Evolutionary conservation across 2,888 invertebrate genomes (phyloP), one percentile per base, ranked within the genome.

Genomic region (Dicroscelio sp.): DNA sequence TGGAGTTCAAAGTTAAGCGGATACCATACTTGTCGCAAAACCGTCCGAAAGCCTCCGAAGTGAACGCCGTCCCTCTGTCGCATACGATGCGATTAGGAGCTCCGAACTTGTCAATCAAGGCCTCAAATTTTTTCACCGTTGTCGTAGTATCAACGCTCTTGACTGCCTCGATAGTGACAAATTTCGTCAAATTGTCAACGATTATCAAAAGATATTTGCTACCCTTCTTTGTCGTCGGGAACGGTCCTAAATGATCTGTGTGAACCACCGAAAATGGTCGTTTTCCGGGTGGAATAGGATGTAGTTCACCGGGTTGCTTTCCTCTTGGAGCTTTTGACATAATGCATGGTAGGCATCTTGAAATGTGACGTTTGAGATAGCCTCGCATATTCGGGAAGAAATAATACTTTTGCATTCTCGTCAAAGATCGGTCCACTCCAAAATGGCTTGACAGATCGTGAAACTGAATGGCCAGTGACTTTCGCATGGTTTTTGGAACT

Each of bases 101-200:
- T n/a, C n/a, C n/a, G n/a, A n/a, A n/a, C n/a, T n/a, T n/a, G n/a
- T n/a, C n/a, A n/a, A n/a, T n/a, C n/a, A n/a, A n/a, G n/a, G n/a
- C n/a, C n/a, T n/a, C n/a, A n/a, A n/a, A n/a, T n/a, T n/a, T n/a
- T n/a, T n/a, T n/a, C n/a, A n/a, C n/a, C n/a, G n/a, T n/a, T n/a
- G n/a, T n/a, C n/a, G 23, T 23, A 1, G 90, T 38, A 10, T 78
- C 86, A 5, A 83, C 87, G 65, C 69, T 87, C 38, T 82, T 90
- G 1, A 92, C 93, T 20, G 94, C 85, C 25, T 86, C 65, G 5
- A 94, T 30, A 17, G 73, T 76, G 2, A 86, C 80, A 60, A 86
- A 94, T 78, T 90, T 92, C 20, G 93, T 94, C 0, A 94, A 73
- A 55, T 92, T 94, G 43, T 94, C 94, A 2, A 94, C 86, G 8